Evolutionary conservation across 2,888 invertebrate genomes (phyloP), one percentile per base, ranked within the genome.

Genomic region (Andrena praecox): DNA sequence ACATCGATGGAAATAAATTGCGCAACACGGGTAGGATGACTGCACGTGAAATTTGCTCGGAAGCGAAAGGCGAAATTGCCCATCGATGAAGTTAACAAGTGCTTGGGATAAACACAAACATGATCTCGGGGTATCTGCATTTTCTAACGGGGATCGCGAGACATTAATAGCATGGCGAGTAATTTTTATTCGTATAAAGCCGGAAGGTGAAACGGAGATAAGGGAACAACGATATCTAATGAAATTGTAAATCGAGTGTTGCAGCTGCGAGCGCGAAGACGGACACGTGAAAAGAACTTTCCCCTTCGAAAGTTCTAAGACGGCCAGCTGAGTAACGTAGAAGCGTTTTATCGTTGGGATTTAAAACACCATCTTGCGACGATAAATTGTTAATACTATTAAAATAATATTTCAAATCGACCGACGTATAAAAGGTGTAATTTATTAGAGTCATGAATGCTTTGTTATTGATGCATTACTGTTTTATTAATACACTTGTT

Each of bases 251-350:
- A 81, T 80, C 68, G 63, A 64, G 68, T 72, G 31, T 60, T 76
- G 35, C 56, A 80, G 56, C 70, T 69, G 78, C 27, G 69, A 76
- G 80, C 76, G 83, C 77, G 87, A 90, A 89, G 84, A 90, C 87
- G 84, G 85, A 71, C 80, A 80, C 85, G 87, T 85, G 90, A 90
- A 90, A 90, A 90, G 87, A 90, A 90, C 90, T 90, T 90, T 90
- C 90, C 87, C 90, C 88, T 86, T 89, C 87, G 88, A 88, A 88
- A 88, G 88, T 88, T 83, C 74, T 81, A 80, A 80, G 80, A 81
- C 81, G 59, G 80, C 63, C 80, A 80, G 75, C 66, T 68, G 73
- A 80, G 75, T 48, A 71, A 59, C 77, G 66, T 64, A 59, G 73
- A 85, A 68, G 77, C 56, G 48, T 77, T 64, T 82, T 52, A 64